Base-by-base conservation (phyloP, 2,888 invertebrate species). In the Trachelus iudaicus region DNA sequence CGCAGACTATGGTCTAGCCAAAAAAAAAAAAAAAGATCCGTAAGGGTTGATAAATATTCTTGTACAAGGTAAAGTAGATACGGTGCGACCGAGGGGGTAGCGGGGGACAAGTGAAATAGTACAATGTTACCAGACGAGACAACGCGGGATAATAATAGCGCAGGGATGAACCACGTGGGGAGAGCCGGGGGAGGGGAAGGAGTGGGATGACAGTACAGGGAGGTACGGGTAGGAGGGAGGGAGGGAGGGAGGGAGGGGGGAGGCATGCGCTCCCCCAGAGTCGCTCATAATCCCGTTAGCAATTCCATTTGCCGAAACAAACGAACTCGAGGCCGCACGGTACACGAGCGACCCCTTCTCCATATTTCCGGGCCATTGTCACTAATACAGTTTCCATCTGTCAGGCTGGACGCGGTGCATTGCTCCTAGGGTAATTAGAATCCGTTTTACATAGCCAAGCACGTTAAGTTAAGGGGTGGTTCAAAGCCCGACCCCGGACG, bases 301-400 rank as follows among this genome's bases (percentile, higher is more conserved):
- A 81, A 80, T 85, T 84, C 84, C 81, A 85, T 85, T 87, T 87
- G 86, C 85, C 82, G 85, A 84, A 85, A 87, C 85, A 86, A 87
- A 88, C 83, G 85, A 87, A 86, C 81, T 81, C 76, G 81, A 79
- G 79, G 77, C 79, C 76, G 81, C 83, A 86, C 84, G 83, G 84
- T 9, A 30, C 71, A 71, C 83, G 77, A 77, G 79, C 76, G 23
- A 56, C 56, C 56, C 40, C 78, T 81, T 81, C 80, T 77, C 35
- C 35, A 81, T 81, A 77, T 82, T 82, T 82, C 82, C 81, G 81
- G 77, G 76, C 81, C 83, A 85, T 86, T 85, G 86, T 83, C 81
- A 79, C 82, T 82, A 83, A 82, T 82, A 83, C 81, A 80, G 83
- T 82, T 83, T 81, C 80, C 76, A 80, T 80, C 73, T 73, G 77